Conservation (phyloP, 1,140 invertebrate genomes). For the Leguminivora glycinivorella region DNA sequence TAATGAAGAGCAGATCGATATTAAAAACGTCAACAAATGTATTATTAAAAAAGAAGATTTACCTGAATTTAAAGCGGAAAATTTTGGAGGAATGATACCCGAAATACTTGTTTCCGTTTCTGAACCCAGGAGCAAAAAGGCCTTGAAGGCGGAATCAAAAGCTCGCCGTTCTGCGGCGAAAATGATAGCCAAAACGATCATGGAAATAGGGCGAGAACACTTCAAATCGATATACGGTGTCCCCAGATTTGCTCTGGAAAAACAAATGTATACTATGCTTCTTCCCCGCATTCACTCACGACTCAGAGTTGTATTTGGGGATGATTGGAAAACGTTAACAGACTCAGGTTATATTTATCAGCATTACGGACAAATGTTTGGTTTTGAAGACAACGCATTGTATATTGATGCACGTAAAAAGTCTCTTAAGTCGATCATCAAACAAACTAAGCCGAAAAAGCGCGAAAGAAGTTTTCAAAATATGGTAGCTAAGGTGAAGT, state of each 20-base stretch:
- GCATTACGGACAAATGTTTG: neutral
- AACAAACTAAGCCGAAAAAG: neutral
- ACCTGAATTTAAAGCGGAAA: neutral
- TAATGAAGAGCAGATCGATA: neutral
- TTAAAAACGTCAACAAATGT: neutral
- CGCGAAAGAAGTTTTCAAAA: neutral
- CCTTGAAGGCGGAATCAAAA: neutral
- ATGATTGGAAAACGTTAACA: neutral
- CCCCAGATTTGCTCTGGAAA: neutral
- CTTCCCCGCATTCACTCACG: neutral
- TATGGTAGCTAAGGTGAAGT: no score
- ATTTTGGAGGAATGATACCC: neutral
- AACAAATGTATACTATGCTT: neutral
- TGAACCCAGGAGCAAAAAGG: neutral
- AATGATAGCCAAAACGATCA: neutral
- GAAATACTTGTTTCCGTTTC: neutral
- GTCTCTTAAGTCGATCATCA: neutral
- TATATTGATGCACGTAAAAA: neutral
- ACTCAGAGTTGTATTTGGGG: neutral
- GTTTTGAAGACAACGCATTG: neutral
- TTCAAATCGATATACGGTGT: neutral
- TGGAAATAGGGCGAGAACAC: neutral
- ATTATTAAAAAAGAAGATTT: neutral
- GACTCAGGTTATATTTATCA: neutral
- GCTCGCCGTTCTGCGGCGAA: neutral